Conservation (phyloP, 2,113 vertebrate species). For the Lates calcarifer region DNA sequence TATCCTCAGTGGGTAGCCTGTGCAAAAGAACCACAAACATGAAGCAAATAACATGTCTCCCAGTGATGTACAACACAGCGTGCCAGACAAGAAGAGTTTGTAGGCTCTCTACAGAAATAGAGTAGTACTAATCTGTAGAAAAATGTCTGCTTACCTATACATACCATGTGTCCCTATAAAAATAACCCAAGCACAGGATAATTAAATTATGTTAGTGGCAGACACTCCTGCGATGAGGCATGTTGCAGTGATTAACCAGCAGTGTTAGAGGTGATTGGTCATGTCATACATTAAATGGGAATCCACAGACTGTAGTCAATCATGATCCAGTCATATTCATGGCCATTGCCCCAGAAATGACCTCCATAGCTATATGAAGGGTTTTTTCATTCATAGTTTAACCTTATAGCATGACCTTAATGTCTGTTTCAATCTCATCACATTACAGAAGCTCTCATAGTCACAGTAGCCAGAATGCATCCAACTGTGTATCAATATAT, state of each 20-base stretch:
- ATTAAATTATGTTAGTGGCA: slow-evolving; percentile 40
- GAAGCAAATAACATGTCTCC: background rate
- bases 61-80: background rate
- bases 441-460: slow-evolving; percentile 37
- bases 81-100: no score
- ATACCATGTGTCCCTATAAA: slow-evolving; percentile 5
- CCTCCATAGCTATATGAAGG: slow-evolving; percentile 41
- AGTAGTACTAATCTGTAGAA: background rate
- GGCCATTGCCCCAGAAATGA: slow-evolving; percentile 44
- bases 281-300: background rate
- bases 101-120: background rate
- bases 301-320: slow-evolving; percentile 31
- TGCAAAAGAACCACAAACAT: background rate
- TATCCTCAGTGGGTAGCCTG: background rate
- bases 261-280: slow-evolving; percentile 18
- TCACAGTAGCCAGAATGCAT: slow-evolving; percentile 25
- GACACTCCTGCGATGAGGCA: slow-evolving; percentile 10
- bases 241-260: slow-evolving; percentile 35
- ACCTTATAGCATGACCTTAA: slow-evolving; percentile 44
- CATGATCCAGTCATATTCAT: slow-evolving; percentile 6
- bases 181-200: background rate
- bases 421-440: slow-evolving; percentile 64
- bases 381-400: slow-evolving; percentile 34
- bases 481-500: slow-evolving; percentile 34
- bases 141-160: background rate